Base-by-base conservation (phyloP, 2,113 vertebrate species). In the Polypterus bichir region DNA sequence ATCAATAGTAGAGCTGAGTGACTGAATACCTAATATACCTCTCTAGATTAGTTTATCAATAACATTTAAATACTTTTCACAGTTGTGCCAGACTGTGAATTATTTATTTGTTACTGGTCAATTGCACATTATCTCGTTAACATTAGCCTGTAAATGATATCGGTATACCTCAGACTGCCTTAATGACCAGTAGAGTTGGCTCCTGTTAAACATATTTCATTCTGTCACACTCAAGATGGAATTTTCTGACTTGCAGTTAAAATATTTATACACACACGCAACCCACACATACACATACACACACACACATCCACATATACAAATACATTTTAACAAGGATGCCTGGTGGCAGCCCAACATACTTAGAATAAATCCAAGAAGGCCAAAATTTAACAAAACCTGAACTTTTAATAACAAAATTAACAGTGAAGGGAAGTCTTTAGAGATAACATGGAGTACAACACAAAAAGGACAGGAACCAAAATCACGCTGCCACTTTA, bases 61-160 rank as follows among this genome's bases (percentile, higher is more conserved):
- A 92, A 77, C 88, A 88, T 92, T 93, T 94, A 92, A 95, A 93
- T 94, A 94, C 90, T 89, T 87, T 83, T 91, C 76, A 83, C 85
- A 83, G 81, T 80, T 83, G 86, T 83, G 88, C 85, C 84, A 83
- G 82, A 77, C 65, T 73, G 81, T 92, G 89, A 89, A 95, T 95
- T 90, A 94, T 94, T 97, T 89, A 97, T 84, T 81, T 75, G 77
- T 69, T 75, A 85, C 71, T 82, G 78, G 89, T 94, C 90, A 91
- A 92, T 92, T 71, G 83, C 81, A 82, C 82, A 88, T 91, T 90
- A 91, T 89, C 86, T 90, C 79, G 85, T 90, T 87, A 82, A 79
- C 82, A 87, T 91, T 86, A 86, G 80, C 83, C 82, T 81, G 81
- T 82, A 80, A 90, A 86, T 78, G 75, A 75, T 74, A 80, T 78